Evolutionary conservation across 2,113 vertebrate species (phyloP), one percentile per base, ranked within the genome.

Genomic region (Xiphophorus hellerii): DNA sequence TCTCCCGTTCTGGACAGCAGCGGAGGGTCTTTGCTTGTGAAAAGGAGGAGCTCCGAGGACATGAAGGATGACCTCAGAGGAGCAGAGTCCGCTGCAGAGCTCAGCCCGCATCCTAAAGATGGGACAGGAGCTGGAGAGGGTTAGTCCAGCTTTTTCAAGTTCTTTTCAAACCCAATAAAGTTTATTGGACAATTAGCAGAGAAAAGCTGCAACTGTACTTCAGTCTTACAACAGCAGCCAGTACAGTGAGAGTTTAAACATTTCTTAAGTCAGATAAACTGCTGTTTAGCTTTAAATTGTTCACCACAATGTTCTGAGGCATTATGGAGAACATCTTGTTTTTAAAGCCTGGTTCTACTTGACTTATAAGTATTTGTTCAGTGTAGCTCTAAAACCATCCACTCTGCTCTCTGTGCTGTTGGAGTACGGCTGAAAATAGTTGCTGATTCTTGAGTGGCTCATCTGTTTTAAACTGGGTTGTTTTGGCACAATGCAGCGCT

Each of bases 1-100:
- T 96, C 96, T 0, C 93, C 94, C 0, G 97, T 97, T 62, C 89
- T 94, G 68, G 69, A 96, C 27, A 93, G 94, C 30, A 88, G 92
- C 0, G 88, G 94, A 15, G 22, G 25, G 79, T 90, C 92, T 0
- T 80, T 95, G 1, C 93, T 94, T 3, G 76, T 96, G 42, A 93
- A 96, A 33, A 94, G 85, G 66, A 82, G 95, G 91, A 95, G 94
- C 58, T 86, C 95, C 66, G 96, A 98, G 73, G 84, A 93, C 8
- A 91, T 92, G 12, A 96, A 97, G 0, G 93, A 91, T 58, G 94
- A 94, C 22, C 76, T 84, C 69, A 89, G 93, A 84, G 92, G 88
- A 69, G 85, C 77, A 25, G 93, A 92, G 0, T 9, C 75, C 3
- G 58, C 82, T 28, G 2, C 35, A 5, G 92, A 94, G 30, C 83